Evolutionary conservation across 1,140 invertebrate genomes (phyloP).

Genomic region (Andrena cerasifolii): DNA sequence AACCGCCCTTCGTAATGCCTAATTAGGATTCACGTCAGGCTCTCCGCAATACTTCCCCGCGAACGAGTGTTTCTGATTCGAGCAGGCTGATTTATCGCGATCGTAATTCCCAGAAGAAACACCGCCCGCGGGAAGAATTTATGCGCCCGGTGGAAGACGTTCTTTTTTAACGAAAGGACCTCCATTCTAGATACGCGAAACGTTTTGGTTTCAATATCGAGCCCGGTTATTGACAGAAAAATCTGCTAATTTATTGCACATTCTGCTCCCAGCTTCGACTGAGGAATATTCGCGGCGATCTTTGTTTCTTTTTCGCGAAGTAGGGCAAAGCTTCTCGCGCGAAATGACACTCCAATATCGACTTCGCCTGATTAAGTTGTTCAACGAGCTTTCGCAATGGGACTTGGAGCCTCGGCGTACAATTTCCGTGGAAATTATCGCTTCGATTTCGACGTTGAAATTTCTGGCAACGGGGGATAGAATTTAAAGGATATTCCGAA

Average conservation of each 20-base stretch:
- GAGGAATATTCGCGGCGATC: no score
- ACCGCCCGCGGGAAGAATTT: constrained; percentile 6
- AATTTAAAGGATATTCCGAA: constrained; percentile 23
- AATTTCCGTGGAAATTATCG: constrained; percentile 27
- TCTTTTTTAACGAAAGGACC: background rate
- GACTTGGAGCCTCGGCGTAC: constrained; percentile 19
- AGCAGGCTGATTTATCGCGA: constrained; percentile 8
- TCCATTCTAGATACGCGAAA: background rate
- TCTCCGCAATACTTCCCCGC: background rate
- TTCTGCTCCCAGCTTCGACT: background rate
- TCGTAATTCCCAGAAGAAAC: background rate
- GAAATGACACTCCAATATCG: constrained; percentile 12
- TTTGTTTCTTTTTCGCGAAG: background rate
- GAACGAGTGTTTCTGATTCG: background rate
- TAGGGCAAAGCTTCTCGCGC: constrained; percentile 1
- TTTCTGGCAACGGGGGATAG: constrained; percentile 8
- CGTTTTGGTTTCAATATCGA: background rate
- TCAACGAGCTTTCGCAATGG: constrained; percentile 9
- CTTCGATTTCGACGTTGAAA: constrained; percentile 15
- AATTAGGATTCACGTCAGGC: constrained; percentile 25
- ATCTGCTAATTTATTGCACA: constrained; percentile 10
- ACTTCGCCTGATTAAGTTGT: background rate
- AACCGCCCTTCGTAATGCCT: background rate
- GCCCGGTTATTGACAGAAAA: background rate
- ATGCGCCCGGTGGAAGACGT: background rate